Conservation (phyloP, 1,140 invertebrate species). For the Vanessa tameamea region DNA sequence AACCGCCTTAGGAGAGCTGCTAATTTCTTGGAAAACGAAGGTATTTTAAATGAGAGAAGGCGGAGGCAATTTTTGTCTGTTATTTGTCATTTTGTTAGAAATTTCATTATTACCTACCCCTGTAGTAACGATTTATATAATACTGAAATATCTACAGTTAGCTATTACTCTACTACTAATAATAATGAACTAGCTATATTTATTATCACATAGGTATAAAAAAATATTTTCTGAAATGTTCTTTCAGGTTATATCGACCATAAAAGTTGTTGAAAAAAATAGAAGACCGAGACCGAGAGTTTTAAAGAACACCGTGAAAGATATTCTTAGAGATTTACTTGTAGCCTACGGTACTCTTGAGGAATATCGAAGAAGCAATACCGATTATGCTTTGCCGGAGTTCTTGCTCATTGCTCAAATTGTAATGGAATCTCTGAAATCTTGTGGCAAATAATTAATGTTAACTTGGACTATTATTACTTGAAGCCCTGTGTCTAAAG, state of each 20-base stretch:
- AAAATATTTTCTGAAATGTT: not conserved
- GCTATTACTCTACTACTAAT: too few species aligned
- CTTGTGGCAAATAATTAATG: slow-evolving; percentile 45
- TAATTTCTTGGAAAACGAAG: slow-evolving; percentile 60
- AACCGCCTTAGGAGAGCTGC: slow-evolving; percentile 49
- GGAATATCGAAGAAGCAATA: slow-evolving; percentile 40
- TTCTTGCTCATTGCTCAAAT: slow-evolving; percentile 49
- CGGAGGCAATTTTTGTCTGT: not conserved
- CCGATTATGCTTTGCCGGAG: slow-evolving; percentile 41
- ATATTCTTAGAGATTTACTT: slow-evolving; percentile 49
- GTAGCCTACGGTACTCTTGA: slow-evolving; percentile 47
- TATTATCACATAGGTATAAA: too few species aligned
- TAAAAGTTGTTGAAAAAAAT: slow-evolving; percentile 47
- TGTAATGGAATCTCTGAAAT: slow-evolving; percentile 46
- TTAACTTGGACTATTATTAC: not conserved
- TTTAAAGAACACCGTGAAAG: slow-evolving; percentile 41
- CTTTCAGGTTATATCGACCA: slow-evolving; percentile 37
- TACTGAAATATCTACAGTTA: not conserved
- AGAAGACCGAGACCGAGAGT: slow-evolving; percentile 40
- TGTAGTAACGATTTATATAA: slow-evolving; percentile 3
- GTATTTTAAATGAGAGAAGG: slow-evolving; percentile 29
- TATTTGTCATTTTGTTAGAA: too few species aligned
- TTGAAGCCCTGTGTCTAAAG: not conserved
- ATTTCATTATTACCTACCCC: too few species aligned
- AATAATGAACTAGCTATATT: too few species aligned